Percentiles rank a stretch among this genome's conserved stretches.
Evolutionary conservation across 53 echinoderm and acorn worm species (phyloP).

Genomic region (Echinometra lucunter): DNA sequence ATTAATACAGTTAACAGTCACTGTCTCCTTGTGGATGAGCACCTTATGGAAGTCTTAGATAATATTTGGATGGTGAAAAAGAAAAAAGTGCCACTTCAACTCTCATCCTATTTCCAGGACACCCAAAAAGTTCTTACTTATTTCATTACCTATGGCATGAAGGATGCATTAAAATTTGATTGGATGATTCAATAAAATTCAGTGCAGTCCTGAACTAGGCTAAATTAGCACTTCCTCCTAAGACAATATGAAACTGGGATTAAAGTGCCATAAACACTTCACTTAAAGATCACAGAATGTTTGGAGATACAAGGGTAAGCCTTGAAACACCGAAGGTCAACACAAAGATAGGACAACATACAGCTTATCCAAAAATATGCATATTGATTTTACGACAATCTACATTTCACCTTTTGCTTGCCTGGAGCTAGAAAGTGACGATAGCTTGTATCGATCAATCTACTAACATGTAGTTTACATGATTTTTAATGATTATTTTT

Average conservation of each 20-base stretch:
- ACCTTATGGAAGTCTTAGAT: too few relatives aligned
- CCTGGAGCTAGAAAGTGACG: not conserved
- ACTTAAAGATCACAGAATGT: not conserved
- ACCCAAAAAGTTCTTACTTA: not conserved
- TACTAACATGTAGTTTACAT: not conserved
- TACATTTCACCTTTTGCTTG: not conserved
- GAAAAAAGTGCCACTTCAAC: not conserved
- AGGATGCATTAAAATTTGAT: not conserved
- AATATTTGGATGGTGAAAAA: not conserved
- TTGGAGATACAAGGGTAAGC: not conserved
- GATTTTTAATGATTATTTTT: not conserved
- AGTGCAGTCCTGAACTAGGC: not conserved
- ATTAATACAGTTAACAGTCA: too few relatives aligned
- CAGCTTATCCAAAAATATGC: constrained; percentile 5
- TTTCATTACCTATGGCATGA: not conserved
- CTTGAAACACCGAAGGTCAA: not conserved
- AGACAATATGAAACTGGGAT: not conserved
- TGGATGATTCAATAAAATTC: not conserved
- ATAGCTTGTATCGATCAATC: not conserved
- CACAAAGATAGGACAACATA: not conserved
- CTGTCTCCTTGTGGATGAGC: too few relatives aligned
- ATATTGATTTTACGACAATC: constrained; percentile 49
- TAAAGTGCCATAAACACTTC: not conserved
- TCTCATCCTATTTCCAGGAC: not conserved
- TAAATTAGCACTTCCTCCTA: not conserved